These are phyloP conservation scores for Apistogramma diplotaenia DNA, from an alignment of 2,113 vertebrate genomes.

Conservation along the genomic window DNA sequence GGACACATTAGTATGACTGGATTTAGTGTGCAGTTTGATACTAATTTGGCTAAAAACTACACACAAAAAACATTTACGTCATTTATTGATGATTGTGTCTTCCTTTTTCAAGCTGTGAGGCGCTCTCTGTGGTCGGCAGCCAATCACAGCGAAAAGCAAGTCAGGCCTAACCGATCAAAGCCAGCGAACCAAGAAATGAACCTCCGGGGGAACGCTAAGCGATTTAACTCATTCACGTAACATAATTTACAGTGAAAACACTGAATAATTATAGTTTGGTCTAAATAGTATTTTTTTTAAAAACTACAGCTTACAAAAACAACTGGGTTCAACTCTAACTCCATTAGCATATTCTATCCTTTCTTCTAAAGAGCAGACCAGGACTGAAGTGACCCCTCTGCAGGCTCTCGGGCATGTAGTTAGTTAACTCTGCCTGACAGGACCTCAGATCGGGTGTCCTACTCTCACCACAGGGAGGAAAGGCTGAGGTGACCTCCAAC, in stretches of 20 bases:
- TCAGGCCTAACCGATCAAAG: conserved; percentile 21
- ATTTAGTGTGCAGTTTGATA: neutral
- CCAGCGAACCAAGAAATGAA: conserved; percentile 33
- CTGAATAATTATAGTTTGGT: conserved; percentile 26
- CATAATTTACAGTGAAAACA: conserved; percentile 44
- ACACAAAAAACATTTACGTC: neutral
- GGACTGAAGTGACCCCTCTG: neutral
- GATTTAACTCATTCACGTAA: conserved; percentile 33
- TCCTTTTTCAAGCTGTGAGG: neutral
- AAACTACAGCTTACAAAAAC: neutral
- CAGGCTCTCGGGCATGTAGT: conserved; percentile 22
- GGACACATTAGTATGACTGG: neutral
- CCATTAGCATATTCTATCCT: neutral
- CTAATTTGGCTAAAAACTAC: neutral
- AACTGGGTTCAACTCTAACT: neutral
- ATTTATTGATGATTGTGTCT: neutral
- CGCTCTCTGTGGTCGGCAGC: conserved; percentile 13
- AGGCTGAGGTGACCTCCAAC: conserved; percentile 50
- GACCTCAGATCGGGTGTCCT: conserved; percentile 63
- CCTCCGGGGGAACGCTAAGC: conserved; percentile 11
- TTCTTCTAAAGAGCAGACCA: neutral
- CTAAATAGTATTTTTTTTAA: too few species aligned
- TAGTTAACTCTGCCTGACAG: conserved; percentile 57
- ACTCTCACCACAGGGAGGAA: conserved; percentile 35
- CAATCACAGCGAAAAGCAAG: conserved; percentile 10